Evolutionary conservation across 1,140 invertebrate genomes (phyloP), one percentile per base, ranked within the genome.

Genomic region (Orchestia grillus): DNA sequence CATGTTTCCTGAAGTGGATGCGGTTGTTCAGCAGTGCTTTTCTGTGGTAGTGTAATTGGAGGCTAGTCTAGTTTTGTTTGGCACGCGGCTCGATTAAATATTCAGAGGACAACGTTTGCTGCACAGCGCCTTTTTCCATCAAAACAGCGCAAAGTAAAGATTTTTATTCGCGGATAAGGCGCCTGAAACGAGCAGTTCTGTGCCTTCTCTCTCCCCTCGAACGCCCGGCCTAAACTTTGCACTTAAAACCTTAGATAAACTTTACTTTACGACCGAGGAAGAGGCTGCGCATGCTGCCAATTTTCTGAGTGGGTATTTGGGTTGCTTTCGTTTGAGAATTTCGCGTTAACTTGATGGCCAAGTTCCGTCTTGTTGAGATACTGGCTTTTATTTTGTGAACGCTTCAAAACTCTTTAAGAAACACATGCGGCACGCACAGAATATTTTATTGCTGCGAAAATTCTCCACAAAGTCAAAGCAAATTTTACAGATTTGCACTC

Each of bases 171-270:
- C 88, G 88, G 88, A 77, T 77, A 77, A 90, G 88, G 88, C 88
- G 88, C 41, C 88, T 77, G 28, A 77, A 77, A 77, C 1, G 62
- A 77, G 62, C 62, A 77, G 28, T 77, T 77, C 62, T 77, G 62
- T 15, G 88, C 88, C 41, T 42, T 41, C 88, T 41, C 88, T 90
- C 43, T 42, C 40, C 23, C 40, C 92, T 45, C 43, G 40, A 94
- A 47, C 16, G 36, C 92, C 47, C 44, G 36, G 44, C 92, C 44
- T 47, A 94, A 94, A 44, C 44, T 94, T 45, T 45, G 43, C 43
- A 42, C 44, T 94, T 94, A 94, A 94, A 45, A 44, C 92, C 36
- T 77, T 44, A 94, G 44, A 45, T 94, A 94, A 94, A 94, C 43
- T 94, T 94, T 94, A 44, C 92, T 94, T 94, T 94, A 94, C 44